Percentiles rank a stretch among this genome's conserved stretches.
Conservation (phyloP, 2,888 invertebrate species). For the Tholera decimalis region DNA sequence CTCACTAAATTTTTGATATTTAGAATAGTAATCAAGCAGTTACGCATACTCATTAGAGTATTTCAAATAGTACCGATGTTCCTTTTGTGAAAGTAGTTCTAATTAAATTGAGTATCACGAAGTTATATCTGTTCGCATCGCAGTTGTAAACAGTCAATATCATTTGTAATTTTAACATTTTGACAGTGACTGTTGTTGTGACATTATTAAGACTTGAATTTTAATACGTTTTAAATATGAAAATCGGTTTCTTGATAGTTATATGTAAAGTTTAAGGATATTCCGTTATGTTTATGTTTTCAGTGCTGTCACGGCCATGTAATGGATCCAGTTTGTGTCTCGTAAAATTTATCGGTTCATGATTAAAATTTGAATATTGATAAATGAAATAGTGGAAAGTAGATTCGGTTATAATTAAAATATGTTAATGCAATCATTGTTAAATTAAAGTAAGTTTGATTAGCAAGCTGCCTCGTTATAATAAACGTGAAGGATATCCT, state of each 20-base stretch:
- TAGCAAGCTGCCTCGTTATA: conserved; percentile 31
- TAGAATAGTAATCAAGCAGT: conserved; percentile 50
- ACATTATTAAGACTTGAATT: no score
- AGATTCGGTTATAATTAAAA: conserved; percentile 9
- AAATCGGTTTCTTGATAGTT: no score
- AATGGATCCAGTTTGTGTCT: conserved; percentile 62
- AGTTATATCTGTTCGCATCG: no score
- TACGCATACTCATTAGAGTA: conserved; percentile 29
- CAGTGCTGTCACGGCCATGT: conserved; percentile 60
- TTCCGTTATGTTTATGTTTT: conserved; percentile 64
- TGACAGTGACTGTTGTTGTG: no score
- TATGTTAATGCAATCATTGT: neutral
- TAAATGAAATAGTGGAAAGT: conserved; percentile 4
- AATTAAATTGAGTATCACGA: conserved; percentile 46
- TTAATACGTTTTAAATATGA: no score
- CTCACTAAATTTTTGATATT: conserved; percentile 11
- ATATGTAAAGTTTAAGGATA: conserved; percentile 51
- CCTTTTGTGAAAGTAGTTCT: conserved; percentile 49
- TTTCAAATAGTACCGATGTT: conserved; percentile 34
- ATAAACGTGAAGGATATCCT: conserved; percentile 39
- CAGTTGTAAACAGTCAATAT: no score
- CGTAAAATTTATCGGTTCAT: conserved; percentile 21
- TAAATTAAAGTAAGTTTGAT: conserved; percentile 14
- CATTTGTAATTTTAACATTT: no score
- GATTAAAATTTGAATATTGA: conserved; percentile 13